Evolutionary conservation across 2,113 vertebrate species (phyloP).

Genomic region (Lasiurus borealis): DNA sequence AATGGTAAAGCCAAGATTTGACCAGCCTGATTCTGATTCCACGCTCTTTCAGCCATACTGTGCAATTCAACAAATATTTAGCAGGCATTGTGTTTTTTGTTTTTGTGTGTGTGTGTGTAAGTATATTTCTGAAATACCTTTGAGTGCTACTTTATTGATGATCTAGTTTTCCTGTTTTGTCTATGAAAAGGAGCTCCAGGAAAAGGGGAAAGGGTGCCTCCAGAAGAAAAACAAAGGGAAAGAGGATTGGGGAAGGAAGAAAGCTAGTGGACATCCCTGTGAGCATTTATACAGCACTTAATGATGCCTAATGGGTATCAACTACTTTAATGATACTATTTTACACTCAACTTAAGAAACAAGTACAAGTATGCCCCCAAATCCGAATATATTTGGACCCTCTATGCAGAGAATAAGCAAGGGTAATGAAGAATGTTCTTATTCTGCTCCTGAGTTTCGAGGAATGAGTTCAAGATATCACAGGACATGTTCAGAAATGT

Average conservation of each 20-base stretch:
- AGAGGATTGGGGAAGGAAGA: neutral
- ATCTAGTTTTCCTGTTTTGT: too few species aligned
- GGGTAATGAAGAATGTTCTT: accelerated
- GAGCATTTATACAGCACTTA: too few species aligned
- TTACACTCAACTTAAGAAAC: neutral
- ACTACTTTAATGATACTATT: neutral
- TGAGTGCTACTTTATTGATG: neutral
- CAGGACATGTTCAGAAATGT: neutral
- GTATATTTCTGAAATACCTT: neutral
- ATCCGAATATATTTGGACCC: neutral
- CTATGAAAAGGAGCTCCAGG: neutral
- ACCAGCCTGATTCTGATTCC: neutral
- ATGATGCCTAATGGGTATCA: neutral
- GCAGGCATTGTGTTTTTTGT: neutral
- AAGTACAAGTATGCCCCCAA: neutral
- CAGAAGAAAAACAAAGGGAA: neutral
- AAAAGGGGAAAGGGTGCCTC: neutral
- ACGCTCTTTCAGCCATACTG: neutral
- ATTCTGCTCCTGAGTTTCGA: neutral
- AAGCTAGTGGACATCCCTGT: neutral
- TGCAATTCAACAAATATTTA: neutral
- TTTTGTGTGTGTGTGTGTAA: neutral
- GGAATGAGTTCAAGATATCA: neutral
- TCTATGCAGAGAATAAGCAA: neutral
- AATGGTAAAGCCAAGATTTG: slow-evolving; percentile 31